A percentile compares a stretch with the other conserved stretches of the same genome.
Evolutionary conservation across 2,797 vertebrate genomes (phyloP).

Genomic region (Rhinatrema bivittatum): DNA sequence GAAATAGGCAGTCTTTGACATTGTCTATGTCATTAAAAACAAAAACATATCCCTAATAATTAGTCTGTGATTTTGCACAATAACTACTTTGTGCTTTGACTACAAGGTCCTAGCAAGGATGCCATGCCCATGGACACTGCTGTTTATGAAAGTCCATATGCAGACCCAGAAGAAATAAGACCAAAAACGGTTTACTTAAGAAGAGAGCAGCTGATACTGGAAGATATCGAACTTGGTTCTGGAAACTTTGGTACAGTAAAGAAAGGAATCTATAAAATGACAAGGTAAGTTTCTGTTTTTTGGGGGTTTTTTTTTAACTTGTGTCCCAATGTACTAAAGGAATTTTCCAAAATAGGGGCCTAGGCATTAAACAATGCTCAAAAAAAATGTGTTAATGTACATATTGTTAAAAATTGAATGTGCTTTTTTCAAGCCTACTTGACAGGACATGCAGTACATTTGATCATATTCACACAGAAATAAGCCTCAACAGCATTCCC

Average conservation of each 20-base stretch:
- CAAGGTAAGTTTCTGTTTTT: conserved; percentile 66
- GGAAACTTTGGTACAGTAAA: conserved; percentile 95
- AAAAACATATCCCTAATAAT: too few species aligned
- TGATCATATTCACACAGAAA: too few species aligned
- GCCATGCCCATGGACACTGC: conserved; percentile 89
- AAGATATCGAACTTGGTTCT: conserved; percentile 86
- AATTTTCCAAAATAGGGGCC: conserved; percentile 5
- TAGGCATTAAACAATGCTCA: too few species aligned
- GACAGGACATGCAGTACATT: too few species aligned
- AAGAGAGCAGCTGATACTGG: conserved; percentile 67
- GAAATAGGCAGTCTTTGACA: too few species aligned
- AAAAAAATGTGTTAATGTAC: too few species aligned
- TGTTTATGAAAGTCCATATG: conserved; percentile 91
- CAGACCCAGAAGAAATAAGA: conserved; percentile 87
- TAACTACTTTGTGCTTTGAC: not conserved
- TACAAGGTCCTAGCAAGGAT: conserved; percentile 45
- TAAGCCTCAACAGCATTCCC: too few species aligned
- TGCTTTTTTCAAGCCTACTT: too few species aligned
- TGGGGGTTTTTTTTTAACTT: not conserved
- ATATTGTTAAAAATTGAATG: too few species aligned
- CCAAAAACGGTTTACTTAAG: conserved; percentile 74
- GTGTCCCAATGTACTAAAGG: not conserved
- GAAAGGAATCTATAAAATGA: conserved; percentile 85
- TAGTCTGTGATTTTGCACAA: too few species aligned
- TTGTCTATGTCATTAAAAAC: too few species aligned